phyloP scores from a whole-genome alignment of 2,888 invertebrate genomes.

The Aquatica leii region DNA sequence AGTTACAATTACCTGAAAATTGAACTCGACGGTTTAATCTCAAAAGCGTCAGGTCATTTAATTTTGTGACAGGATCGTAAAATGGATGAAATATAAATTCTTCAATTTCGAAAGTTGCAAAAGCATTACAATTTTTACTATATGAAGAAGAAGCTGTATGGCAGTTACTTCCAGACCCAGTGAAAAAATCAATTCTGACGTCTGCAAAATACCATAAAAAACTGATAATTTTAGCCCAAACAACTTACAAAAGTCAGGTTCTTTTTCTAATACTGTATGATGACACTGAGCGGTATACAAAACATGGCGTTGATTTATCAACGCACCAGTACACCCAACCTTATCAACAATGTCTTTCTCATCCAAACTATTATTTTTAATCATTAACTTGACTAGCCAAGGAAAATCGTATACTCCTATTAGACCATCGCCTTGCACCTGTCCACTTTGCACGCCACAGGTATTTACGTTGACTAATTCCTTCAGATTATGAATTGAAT shows the following conservation, averaged over 20 bases:
- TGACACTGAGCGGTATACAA: background rate
- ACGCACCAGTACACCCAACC: background rate
- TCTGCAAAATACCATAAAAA: too few species aligned
- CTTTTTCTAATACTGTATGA: background rate
- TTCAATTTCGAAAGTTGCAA: background rate
- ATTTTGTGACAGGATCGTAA: background rate
- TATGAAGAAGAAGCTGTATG: too few species aligned
- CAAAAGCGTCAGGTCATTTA: background rate
- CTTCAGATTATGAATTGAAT: too few species aligned
- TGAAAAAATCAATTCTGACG: too few species aligned
- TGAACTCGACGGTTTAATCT: background rate
- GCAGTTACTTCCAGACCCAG: too few species aligned
- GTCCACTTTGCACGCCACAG: too few species aligned
- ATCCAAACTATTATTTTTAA: background rate
- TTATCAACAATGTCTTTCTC: background rate
- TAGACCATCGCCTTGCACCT: too few species aligned
- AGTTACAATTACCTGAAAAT: background rate
- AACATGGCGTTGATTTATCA: background rate
- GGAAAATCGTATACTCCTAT: slow-evolving; percentile 4
- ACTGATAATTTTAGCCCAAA: too few species aligned
- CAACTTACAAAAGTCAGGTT: slow-evolving; percentile 6
- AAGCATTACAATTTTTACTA: too few species aligned
- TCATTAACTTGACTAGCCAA: slow-evolving; percentile 7
- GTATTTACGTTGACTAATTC: too few species aligned
- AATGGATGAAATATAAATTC: background rate